Percentiles rank a stretch among this genome's conserved stretches.
Conservation (phyloP, 2,113 vertebrate genomes). For the Actinemys pallida region DNA sequence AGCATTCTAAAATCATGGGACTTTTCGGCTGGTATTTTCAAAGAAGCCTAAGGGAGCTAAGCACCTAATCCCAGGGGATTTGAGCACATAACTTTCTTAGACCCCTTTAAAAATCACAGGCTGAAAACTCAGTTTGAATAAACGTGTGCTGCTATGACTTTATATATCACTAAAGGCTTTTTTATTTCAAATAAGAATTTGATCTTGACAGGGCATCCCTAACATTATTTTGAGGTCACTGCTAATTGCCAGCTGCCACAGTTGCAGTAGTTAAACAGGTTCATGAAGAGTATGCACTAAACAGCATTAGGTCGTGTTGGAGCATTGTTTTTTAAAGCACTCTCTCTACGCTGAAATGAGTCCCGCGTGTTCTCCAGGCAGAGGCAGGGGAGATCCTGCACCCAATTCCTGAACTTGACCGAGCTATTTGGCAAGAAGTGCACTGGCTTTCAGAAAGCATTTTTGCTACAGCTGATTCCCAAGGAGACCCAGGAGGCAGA, state of each 20-base stretch:
- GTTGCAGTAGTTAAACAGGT: not conserved
- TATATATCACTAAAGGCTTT: slow-evolving; percentile 29
- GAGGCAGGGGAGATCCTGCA: rapidly evolving
- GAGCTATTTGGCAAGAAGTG: not conserved
- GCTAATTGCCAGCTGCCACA: not conserved
- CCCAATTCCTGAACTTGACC: not conserved
- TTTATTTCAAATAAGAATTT: not conserved
- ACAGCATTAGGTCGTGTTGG: rapidly evolving
- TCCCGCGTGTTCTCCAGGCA: rapidly evolving
- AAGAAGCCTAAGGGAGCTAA: not conserved
- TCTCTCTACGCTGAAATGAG: not conserved
- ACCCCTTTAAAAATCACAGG: not conserved
- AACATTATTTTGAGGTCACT: slow-evolving; percentile 1
- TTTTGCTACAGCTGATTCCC: not conserved
- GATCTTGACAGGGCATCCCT: not conserved
- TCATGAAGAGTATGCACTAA: rapidly evolving
- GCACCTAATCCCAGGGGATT: rapidly evolving
- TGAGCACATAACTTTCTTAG: rapidly evolving
- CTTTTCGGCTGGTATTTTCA: not conserved
- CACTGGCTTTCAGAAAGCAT: rapidly evolving
- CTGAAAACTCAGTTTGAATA: slow-evolving; percentile 40
- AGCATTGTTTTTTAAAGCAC: not conserved
- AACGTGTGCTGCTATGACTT: slow-evolving; percentile 36
- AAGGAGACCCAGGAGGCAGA: not conserved
- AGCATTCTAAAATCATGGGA: not conserved